Base-by-base conservation (phyloP, 2,888 invertebrate species). In the Dermolepida albohirtum region DNA sequence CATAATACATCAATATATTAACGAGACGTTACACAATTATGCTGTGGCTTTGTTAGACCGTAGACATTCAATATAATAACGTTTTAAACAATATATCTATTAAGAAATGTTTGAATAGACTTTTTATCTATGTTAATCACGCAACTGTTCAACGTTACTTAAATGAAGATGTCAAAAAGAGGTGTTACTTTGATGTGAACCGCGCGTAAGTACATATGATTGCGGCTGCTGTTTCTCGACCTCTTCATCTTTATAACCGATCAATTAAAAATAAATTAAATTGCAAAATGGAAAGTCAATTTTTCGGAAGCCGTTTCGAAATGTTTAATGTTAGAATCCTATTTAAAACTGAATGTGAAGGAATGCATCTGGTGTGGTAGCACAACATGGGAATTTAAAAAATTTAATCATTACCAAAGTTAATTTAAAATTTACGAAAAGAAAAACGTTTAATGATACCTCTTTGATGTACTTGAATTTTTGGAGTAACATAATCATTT, bases 201-300 rank as follows among this genome's bases (percentile, higher is more conserved):
- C 59, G 59, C 41, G 27, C 43, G 10, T 57, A 34, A 34, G 34
- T 34, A 34, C 34, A 10, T 34, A 43, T 10, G 41, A 43, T 57
- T 43, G 22, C 7, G 29, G 34, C 34, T 34, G 34, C 34, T 34
- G 34, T 34, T 5, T 10, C 34, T 8, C 34, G 29, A 34, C 8
- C 5, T n/a, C 29, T 5, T 34, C 27, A n/a, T 34, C 47, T n/a
- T 62, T 59, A 27, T 44, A 29, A 29, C 16, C 29, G 59, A 29
- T 59, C 59, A 47, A 47, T 62, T 62, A 62, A 62, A 62, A 62
- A 62, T 34, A 62, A 62, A 62, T 62, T 62, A 62, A 49, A 62
- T 62, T 49, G 59, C 59, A 47, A 62, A 47, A 34, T 34, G 49
- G 8, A 22, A 49, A 22, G 51, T 29, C 34, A 12, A 5, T 43